Base-by-base conservation (phyloP, 2,113 vertebrate species). In the Rallus limicola region DNA sequence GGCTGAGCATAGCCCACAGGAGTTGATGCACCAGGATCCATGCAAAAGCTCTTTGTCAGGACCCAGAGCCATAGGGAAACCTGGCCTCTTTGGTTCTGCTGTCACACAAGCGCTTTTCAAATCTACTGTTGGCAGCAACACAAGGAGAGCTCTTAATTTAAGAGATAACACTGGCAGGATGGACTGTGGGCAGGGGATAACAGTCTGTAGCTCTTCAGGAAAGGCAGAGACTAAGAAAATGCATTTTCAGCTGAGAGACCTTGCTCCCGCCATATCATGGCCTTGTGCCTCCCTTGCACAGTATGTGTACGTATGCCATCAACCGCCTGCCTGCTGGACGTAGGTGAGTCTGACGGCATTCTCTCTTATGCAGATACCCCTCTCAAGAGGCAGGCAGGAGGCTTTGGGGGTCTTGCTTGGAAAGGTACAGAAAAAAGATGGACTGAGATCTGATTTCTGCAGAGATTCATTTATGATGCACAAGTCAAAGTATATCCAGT, bases 271-370 rank as follows among this genome's bases (percentile, higher is more conserved):
- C 8, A 4, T 53, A 62, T 18, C 48, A 13, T 8, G 24, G 29
- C 59, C 70, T 42, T 2, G 0, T 58, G 34, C 34, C 67, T 82
- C 11, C 31, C 16, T 24, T 19, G 53, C 13, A 13, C 44, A 26
- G 44, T 1, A 0, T 31, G 38, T 18, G 19, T 28, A 26, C 0
- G 0, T 34, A 19, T 58, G 28, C 10, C 33, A 36, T 50, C 13
- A 11, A 24, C 16, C 1, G 4, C 31, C 60, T 82, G 75, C 64
- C 59, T 14, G 9, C 50, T 25, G n/a, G 26, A 8, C 2, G 0
- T 12, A 33, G 69, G 14, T 33, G 31, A 42, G 23, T 16, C 44
- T 0, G 1, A 12, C 26, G 42, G 34, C 34, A 19, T 81, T 81
- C 48, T 50, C 36, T 71, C 18, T 21, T 48, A 13, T 40, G 52